Evolutionary conservation across 2,888 invertebrate genomes (phyloP), one percentile per base, ranked within the genome.

Genomic region (Polyommatus icarus): DNA sequence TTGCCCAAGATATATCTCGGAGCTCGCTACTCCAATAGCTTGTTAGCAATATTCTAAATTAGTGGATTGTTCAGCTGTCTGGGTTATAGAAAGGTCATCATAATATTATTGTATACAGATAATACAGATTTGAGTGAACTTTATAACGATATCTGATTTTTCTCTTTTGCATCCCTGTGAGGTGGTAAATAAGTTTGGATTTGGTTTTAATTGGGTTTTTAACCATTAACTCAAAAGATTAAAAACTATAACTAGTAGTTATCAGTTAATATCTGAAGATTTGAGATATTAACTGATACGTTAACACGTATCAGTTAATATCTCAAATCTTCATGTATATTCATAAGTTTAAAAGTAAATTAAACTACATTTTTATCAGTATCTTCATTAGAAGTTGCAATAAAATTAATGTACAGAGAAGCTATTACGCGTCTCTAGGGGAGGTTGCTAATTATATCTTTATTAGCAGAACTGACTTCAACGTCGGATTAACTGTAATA

Each of bases 361-460:
- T 24, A 61, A 61, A 24, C 12, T 24, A 61, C 12, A 24, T 61
- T 61, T 61, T 61, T 24, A 61, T 61, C 24, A 20, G 61, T 24
- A 61, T 61, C 10, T 61, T 4, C 24, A 24, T 61, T 61, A 61
- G 24, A 61, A 61, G 12, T 61, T 24, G 61, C 24, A 10, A 61
- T 61, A 61, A 61, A 24, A 61, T 61, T 61, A 61, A 61, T 61
- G 24, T 59, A 20, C 57, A 59, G 59, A 20, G 20, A 3, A 59
- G 59, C 61, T 61, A 61, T 61, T 61, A 24, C 61, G 1, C 12
- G 10, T 61, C 61, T 61, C 61, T 61, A 20, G 67, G 67, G 67
- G 67, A 67, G 67, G 67, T 67, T 32, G 67, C 67, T 67, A 67
- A 67, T 67, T 29, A 32, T 67, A 67, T 67, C 67, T 67, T 67